Base-by-base conservation (phyloP, 2,888 invertebrate genomes). In the Sinohyriopsis cumingii region DNA sequence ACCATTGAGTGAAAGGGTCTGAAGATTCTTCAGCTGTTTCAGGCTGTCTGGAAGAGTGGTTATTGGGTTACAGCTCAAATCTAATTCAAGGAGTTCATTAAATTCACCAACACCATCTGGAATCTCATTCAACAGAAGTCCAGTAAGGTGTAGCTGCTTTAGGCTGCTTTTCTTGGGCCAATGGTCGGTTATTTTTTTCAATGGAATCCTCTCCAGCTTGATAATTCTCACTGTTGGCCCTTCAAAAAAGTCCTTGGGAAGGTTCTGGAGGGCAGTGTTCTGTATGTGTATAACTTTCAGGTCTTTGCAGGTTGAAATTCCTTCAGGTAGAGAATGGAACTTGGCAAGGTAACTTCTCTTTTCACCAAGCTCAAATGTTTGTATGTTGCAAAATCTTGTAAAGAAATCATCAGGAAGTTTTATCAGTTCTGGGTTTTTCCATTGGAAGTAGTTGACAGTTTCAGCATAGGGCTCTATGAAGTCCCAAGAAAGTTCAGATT, bases 31-130 rank as follows among this genome's bases (percentile, higher is more conserved):
- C 59, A 87, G 76, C 5, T 78, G 64, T 22, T 61, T 67, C 18
- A 89, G 76, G 59, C 78, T 76, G 33, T 83, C 81, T 33, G 88
- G 88, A 24, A 89, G 71, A 54, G 68, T 68, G 28, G 72, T 79
- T 28, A 89, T 73, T 5, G 80, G 83, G 68, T 88, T 87, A 75
- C 83, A 77, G 66, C 80, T 79, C 33, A 89, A 68, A 63, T 79
- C 74, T 9, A 89, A 75, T 15, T 75, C 61, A 24, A 76, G 63
- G 28, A 88, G 72, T 22, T 79, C 74, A 9, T 69, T 57, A n/a
- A 86, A 74, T 20, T 71, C 63, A 25, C 84, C 75, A 18, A 89
- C 68, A 55, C 82, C 78, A 3, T 71, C 66, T 4, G 87, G 87
- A 5, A 88, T 33, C 9, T 72, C 69, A 12, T 70, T 71, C 55